Percentiles rank a stretch among this genome's conserved stretches.
Conservation (phyloP, 2,797 vertebrate genomes). For the Mallotus villosus region DNA sequence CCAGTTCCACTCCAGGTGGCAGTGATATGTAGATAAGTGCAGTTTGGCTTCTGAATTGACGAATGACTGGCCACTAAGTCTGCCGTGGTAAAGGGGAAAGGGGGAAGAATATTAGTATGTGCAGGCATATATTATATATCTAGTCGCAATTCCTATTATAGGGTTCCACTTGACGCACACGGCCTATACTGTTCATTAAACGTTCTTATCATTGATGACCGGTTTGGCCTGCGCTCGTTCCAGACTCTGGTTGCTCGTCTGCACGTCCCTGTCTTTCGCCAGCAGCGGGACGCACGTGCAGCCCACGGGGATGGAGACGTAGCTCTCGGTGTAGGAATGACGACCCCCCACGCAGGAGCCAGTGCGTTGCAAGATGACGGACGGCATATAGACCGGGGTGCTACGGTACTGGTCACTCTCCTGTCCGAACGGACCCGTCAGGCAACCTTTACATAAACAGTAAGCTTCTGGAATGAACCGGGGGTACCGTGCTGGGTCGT, state of each 20-base stretch:
- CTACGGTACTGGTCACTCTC: constrained; percentile 86
- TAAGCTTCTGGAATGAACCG: constrained; percentile 91
- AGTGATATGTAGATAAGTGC: constrained; percentile 10
- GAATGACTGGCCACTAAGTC: not conserved
- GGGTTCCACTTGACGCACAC: not conserved
- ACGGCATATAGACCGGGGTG: constrained; percentile 83
- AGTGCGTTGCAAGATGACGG: constrained; percentile 83
- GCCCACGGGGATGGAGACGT: constrained; percentile 87
- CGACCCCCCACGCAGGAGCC: constrained; percentile 80
- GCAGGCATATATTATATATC: not conserved
- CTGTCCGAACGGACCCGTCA: constrained; percentile 75
- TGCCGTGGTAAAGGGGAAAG: too few species aligned
- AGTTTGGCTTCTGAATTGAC: not conserved
- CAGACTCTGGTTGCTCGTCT: constrained; percentile 67
- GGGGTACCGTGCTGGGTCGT: constrained; percentile 84
- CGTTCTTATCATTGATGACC: constrained; percentile 50
- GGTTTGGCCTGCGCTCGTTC: constrained; percentile 56
- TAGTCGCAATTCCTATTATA: not conserved
- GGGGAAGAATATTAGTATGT: too few species aligned
- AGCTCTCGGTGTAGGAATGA: constrained; percentile 84
- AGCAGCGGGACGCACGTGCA: constrained; percentile 88
- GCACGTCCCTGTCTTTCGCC: constrained; percentile 60
- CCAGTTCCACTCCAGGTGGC: constrained; percentile 29
- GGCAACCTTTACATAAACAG: constrained; percentile 90
- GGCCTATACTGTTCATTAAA: not conserved